Conservation (phyloP, 92 coral and sea anemone species). For the Isaurus tuberculatus region DNA sequence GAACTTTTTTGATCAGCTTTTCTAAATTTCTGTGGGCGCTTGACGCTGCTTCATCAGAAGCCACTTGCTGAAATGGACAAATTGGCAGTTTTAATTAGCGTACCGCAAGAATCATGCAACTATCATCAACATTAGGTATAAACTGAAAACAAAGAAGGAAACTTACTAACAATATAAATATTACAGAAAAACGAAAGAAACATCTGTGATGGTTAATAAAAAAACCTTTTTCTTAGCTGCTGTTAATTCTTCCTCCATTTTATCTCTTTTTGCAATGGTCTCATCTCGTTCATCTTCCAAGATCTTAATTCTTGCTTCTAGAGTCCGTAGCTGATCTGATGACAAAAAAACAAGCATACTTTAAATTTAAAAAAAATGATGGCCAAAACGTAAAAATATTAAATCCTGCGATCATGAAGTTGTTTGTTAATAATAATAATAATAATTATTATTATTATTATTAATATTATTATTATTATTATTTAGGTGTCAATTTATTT, state of each 20-base stretch:
- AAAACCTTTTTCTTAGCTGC: slow-evolving; percentile 34
- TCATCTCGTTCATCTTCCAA: slow-evolving; percentile 33
- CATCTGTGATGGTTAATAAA: neutral
- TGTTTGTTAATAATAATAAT: no score
- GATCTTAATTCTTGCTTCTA: slow-evolving; percentile 31
- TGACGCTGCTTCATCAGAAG: slow-evolving; percentile 40
- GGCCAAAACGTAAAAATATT: neutral
- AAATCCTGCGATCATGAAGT: neutral
- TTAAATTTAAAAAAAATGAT: neutral
- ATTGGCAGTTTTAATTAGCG: neutral
- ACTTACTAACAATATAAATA: neutral
- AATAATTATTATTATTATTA: no score
- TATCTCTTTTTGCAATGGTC: slow-evolving; percentile 24
- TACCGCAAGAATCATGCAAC: neutral
- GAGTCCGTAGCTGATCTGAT: slow-evolving; percentile 24
- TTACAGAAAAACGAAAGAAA: neutral
- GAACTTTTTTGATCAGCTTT: slow-evolving; percentile 44
- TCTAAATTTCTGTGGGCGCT: slow-evolving; percentile 39
- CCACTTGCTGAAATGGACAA: slow-evolving; percentile 9
- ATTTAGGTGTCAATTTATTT: no score
- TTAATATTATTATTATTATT: no score
- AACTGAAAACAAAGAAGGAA: neutral
- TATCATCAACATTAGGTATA: neutral
- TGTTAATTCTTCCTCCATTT: slow-evolving; percentile 15
- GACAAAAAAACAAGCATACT: neutral